Percentiles rank a stretch among this genome's conserved stretches.
phyloP scores from a whole-genome alignment of 92 coral and sea anemone genomes.

The Diadumene lineata region DNA sequence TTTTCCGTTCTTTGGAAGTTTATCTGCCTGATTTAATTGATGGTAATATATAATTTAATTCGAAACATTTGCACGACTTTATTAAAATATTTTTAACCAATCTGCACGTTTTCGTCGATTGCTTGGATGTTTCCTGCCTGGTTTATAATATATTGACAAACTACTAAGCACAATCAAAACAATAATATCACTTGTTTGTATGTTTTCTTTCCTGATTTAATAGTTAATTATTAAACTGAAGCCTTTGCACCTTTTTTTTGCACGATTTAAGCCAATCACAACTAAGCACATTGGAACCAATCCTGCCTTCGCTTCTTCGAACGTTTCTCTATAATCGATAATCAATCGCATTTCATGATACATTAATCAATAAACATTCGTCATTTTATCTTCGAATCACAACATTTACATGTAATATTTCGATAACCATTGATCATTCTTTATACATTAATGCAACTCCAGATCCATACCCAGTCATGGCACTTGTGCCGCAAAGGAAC shows the following conservation, averaged over 20 bases:
- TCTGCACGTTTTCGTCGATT: not conserved
- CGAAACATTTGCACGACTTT: not conserved
- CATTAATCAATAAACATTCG: not conserved
- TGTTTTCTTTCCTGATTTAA: not conserved
- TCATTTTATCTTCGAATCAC: not conserved
- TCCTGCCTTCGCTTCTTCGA: not conserved
- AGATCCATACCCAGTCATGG: not conserved
- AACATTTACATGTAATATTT: not conserved
- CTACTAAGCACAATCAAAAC: constrained; percentile 19
- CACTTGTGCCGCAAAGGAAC: not conserved
- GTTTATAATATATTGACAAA: no score
- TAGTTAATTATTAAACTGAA: not conserved
- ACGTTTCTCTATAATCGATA: not conserved
- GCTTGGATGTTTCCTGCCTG: no score
- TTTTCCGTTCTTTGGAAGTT: constrained; percentile 4
- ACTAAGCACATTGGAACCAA: not conserved
- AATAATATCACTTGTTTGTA: not conserved
- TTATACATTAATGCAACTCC: not conserved
- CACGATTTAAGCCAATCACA: not conserved
- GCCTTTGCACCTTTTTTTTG: no score
- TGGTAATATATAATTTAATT: not conserved
- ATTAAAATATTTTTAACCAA: no score
- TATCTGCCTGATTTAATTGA: constrained; percentile 12
- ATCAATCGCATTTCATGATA: not conserved
- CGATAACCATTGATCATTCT: not conserved